These are phyloP conservation scores for Macrotis lagotis DNA, from an alignment of 2,113 vertebrate species.

Conservation along the genomic window DNA sequence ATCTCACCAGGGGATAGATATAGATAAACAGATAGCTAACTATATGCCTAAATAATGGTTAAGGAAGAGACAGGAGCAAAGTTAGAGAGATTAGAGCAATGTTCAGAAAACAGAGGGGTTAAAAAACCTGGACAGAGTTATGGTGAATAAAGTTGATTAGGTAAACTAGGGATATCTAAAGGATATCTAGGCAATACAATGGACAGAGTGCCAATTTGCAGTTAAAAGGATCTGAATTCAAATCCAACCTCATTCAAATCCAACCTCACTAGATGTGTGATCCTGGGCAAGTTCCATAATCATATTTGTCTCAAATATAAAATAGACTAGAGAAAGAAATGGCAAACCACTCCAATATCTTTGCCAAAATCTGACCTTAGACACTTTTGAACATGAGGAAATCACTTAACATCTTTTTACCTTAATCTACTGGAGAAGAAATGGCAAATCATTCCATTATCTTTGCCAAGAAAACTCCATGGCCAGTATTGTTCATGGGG, in stretches of 20 bases:
- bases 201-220: too few relatives aligned
- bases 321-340: too few relatives aligned
- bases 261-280: background rate
- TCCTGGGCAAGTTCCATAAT: background rate
- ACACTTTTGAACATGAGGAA: too few relatives aligned
- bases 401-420: too few relatives aligned
- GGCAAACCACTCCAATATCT: too few relatives aligned
- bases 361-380: too few relatives aligned
- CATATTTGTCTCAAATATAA: background rate
- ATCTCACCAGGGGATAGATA: background rate
- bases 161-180: background rate
- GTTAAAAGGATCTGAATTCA: background rate
- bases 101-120: background rate
- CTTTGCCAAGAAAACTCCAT: too few relatives aligned
- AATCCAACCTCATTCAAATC: background rate
- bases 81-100: background rate
- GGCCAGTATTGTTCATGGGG: too few relatives aligned
- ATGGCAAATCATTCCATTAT: too few relatives aligned
- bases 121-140: background rate
- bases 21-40: background rate
- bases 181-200: too few relatives aligned
- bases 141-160: background rate
- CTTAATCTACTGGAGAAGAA: too few relatives aligned
- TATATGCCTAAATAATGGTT: background rate
- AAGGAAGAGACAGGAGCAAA: constrained; percentile 1